phyloP scores from a whole-genome alignment of 2,113 vertebrate species.

The Heloderma charlesbogerti region DNA sequence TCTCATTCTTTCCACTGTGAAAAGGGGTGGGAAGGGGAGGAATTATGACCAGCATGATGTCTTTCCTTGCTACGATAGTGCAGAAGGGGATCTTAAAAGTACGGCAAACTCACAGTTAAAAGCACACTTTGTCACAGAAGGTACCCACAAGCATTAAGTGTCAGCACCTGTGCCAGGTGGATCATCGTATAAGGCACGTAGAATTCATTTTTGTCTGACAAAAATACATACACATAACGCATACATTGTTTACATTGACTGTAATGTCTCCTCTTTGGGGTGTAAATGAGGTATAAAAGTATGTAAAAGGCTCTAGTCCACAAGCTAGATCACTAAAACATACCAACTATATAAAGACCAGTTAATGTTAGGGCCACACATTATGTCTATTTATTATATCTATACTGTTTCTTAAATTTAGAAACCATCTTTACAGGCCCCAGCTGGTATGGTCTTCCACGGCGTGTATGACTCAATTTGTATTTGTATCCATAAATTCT shows the following conservation, averaged over 20 bases:
- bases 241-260: neutral
- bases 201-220: neutral
- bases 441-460: too few species aligned
- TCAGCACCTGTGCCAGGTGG: neutral
- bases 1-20: conserved; percentile 12
- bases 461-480: neutral
- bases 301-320: neutral
- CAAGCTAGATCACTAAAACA: neutral
- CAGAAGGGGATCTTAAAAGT: neutral
- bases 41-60: too few species aligned
- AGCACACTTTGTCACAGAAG: neutral
- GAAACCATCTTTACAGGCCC: neutral
- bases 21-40: neutral
- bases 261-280: neutral
- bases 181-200: neutral
- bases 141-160: neutral
- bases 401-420: neutral
- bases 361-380: fast-evolving
- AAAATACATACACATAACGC: neutral
- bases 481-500: too few species aligned
- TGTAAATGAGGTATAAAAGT: neutral
- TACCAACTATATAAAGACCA: neutral
- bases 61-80: neutral
- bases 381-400: neutral
- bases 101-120: neutral